Conservation (phyloP, 2,113 vertebrate species). For the Hepsetus odoe region DNA sequence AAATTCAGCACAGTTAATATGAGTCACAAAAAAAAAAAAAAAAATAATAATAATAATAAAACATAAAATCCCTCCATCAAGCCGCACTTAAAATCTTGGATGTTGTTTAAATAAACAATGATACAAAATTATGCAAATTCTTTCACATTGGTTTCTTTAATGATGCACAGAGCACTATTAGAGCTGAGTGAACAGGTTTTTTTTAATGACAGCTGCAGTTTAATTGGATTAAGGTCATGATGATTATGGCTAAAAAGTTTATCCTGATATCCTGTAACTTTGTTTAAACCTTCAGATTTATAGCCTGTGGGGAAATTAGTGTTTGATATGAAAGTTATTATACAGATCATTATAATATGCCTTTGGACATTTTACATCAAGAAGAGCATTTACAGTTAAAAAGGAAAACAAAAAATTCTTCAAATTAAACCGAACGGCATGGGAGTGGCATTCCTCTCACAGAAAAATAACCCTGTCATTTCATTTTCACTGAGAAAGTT, state of each 20-base stretch:
- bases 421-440: not conserved
- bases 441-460: not conserved
- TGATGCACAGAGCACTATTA: conserved; percentile 2
- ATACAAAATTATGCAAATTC: too few relatives aligned
- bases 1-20: not conserved
- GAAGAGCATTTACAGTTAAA: conserved; percentile 51
- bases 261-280: not conserved
- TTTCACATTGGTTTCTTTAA: conserved; percentile 38
- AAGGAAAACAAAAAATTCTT: conserved; percentile 32
- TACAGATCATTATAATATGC: conserved; percentile 55
- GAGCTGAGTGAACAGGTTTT: not conserved
- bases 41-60: too few relatives aligned
- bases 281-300: conserved; percentile 4
- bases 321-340: conserved; percentile 48
- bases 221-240: conserved; percentile 11
- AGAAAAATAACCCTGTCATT: conserved; percentile 14
- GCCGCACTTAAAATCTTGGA: not conserved
- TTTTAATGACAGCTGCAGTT: not conserved
- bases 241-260: conserved; percentile 12
- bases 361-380: conserved; percentile 55
- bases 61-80: not conserved
- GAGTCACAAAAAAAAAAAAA: not conserved
- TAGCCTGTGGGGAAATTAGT: conserved; percentile 18
- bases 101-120: conserved; percentile 51
- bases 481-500: conserved; percentile 8